Conservation (phyloP, 2,113 vertebrate species). For the Lonchura striata region DNA sequence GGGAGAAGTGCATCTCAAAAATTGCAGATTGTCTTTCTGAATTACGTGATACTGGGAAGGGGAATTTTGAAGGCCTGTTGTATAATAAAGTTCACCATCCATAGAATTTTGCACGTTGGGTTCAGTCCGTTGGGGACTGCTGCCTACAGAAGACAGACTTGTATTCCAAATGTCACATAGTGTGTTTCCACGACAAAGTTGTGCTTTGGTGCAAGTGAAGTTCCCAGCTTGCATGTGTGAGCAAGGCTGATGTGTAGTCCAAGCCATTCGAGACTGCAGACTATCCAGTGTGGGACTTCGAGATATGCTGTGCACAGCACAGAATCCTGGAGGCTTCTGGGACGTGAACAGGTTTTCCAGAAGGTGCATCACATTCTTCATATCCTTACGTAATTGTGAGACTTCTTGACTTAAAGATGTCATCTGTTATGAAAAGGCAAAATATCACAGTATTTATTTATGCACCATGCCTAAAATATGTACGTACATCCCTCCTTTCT, state of each 20-base stretch:
- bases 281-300: constrained; percentile 66
- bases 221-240: constrained; percentile 57
- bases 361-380: constrained; percentile 77
- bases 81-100: constrained; percentile 60
- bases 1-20: constrained; percentile 73
- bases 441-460: neutral
- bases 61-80: constrained; percentile 60
- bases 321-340: constrained; percentile 66
- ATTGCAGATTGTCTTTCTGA: constrained; percentile 72
- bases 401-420: constrained; percentile 77
- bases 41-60: constrained; percentile 71
- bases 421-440: constrained; percentile 63
- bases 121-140: constrained; percentile 71
- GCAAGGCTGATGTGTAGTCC: constrained; percentile 69
- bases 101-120: constrained; percentile 44
- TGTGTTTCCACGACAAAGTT: constrained; percentile 56
- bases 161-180: constrained; percentile 68
- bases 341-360: constrained; percentile 72
- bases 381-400: constrained; percentile 80
- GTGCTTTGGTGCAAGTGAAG: constrained; percentile 67
- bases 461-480: neutral
- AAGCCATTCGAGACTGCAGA: constrained; percentile 63
- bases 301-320: constrained; percentile 63
- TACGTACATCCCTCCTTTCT: neutral
- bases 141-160: constrained; percentile 63